These are phyloP conservation scores for Chromobotia macracanthus DNA, from an alignment of 2,797 vertebrate species.

Conservation along the genomic window DNA sequence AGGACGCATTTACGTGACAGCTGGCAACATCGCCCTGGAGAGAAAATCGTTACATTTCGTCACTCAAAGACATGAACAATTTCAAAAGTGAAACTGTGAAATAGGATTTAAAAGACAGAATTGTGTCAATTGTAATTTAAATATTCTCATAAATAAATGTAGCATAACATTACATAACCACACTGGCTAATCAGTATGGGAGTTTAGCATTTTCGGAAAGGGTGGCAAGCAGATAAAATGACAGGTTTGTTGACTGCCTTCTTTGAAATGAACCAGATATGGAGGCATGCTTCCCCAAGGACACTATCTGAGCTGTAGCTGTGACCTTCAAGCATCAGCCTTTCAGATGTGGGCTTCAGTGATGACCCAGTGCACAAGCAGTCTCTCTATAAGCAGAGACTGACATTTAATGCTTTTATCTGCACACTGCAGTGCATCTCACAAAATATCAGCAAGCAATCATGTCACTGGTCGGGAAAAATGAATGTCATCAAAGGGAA, in stretches of 20 bases:
- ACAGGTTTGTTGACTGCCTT: slow-evolving; percentile 45
- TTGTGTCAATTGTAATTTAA: slow-evolving; percentile 8
- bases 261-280: slow-evolving; percentile 43
- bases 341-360: slow-evolving; percentile 52
- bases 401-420: slow-evolving; percentile 62
- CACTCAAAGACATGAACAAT: slow-evolving; percentile 14
- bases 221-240: slow-evolving; percentile 35
- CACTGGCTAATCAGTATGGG: background rate
- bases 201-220: slow-evolving; percentile 10
- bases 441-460: slow-evolving; percentile 56
- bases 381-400: slow-evolving; percentile 39
- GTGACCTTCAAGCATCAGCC: slow-evolving; percentile 55
- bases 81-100: slow-evolving; percentile 20
- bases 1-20: slow-evolving; percentile 25
- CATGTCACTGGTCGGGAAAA: slow-evolving; percentile 44
- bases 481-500: background rate
- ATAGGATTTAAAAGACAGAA: slow-evolving; percentile 22
- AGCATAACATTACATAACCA: slow-evolving; percentile 5
- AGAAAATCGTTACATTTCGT: slow-evolving; percentile 11
- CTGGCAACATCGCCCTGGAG: slow-evolving; percentile 1
- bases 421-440: slow-evolving; percentile 44
- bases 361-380: slow-evolving; percentile 47
- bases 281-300: slow-evolving; percentile 42
- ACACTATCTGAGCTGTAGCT: slow-evolving; percentile 45
- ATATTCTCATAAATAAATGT: background rate